Conservation (phyloP, 1,140 invertebrate species). For the Homalodisca vitripennis region DNA sequence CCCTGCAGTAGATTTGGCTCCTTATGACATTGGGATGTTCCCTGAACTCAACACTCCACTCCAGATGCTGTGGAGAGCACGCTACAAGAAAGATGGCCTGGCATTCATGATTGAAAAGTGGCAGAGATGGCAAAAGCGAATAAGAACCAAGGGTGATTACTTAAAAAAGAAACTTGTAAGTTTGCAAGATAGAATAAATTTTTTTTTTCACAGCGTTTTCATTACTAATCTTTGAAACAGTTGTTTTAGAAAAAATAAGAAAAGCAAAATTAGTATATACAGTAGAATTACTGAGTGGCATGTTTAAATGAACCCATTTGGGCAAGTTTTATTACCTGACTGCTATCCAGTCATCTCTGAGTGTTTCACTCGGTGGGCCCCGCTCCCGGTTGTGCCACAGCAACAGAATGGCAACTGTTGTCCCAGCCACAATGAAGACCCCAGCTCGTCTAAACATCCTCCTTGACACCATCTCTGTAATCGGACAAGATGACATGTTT, state of each 20-base stretch:
- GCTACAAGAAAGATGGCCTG: no score
- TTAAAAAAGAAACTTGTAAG: neutral
- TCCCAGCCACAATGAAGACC: neutral
- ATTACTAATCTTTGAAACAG: neutral
- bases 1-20: no score
- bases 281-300: no score
- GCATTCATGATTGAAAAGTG: no score
- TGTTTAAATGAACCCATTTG: neutral
- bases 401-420: neutral
- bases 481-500: no score
- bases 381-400: neutral
- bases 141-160: neutral
- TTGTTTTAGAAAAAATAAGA: neutral
- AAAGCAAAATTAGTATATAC: neutral
- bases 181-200: neutral
- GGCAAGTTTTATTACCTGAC: neutral
- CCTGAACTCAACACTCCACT: no score
- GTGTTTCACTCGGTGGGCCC: neutral
- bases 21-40: no score
- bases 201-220: neutral
- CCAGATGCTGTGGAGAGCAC: no score
- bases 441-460: conserved; percentile 1
- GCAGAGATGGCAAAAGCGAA: no score
- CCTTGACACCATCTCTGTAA: conserved; percentile 14
- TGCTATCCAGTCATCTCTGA: conserved; percentile 5